Base-by-base conservation (phyloP, 2,113 vertebrate species). In the Coryphaenoides rupestris region DNA sequence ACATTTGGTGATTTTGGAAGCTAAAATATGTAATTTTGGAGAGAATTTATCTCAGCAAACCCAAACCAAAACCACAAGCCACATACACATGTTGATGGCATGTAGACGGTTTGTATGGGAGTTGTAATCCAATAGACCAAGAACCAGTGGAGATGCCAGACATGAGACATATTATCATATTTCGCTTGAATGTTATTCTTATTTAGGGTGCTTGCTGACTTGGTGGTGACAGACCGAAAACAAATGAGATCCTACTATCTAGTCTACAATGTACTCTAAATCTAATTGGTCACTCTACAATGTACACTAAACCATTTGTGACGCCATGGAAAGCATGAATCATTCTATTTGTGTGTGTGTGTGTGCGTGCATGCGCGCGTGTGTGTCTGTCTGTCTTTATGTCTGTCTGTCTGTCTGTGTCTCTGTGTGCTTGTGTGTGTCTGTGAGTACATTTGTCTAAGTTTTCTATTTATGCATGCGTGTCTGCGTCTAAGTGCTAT, bases 291-390 rank as follows among this genome's bases (percentile, higher is more conserved):
- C 47, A 50, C 14, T 50, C n/a, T 50, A 50, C 28, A 33, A 33
- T 33, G 28, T 33, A 33, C 28, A 33, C 28, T 33, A 64, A 73
- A 66, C 64, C 21, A 68, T 76, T 71, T 67, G 52, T 58, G 40
- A 21, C 54, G 60, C 24, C 40, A 59, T 73, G 77, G 75, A 78
- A 74, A 79, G 63, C 68, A 59, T 80, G 77, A 76, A 69, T 78
- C 69, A 67, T 10, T 60, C n/a, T 61, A 45, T 16, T 12, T 17
- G 21, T 61, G 19, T 50, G 46, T 23, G 21, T 50, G 45, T 50
- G 2, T 17, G 4, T 21, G n/a, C 13, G 19, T 22, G 14, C 14
- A 6, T 60, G 33, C 21, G 19, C 54, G 21, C 17, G 55, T 57
- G 55, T 57, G 22, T 57, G 55, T 16, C 22, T 57, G 55, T 57